These are phyloP conservation scores for Montipora cactus DNA, from an alignment of 64 coral and sea anemone genomes.

Conservation along the genomic window DNA sequence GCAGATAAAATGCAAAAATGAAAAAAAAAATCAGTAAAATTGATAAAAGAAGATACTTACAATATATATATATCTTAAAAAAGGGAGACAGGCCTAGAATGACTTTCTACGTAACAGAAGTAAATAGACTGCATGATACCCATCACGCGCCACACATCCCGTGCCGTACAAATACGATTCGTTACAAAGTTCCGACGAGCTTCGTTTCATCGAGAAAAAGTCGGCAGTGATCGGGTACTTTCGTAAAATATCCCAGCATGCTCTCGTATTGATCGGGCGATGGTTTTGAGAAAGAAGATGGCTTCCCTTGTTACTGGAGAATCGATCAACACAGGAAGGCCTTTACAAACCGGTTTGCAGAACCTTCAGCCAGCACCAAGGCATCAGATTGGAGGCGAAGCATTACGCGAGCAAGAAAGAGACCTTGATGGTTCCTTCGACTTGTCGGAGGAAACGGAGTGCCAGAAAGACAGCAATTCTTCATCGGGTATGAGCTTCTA, in stretches of 20 bases:
- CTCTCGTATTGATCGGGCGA: background rate
- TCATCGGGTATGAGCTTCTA: slow-evolving; percentile 85
- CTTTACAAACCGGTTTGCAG: slow-evolving; percentile 33
- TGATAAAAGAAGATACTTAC: no score
- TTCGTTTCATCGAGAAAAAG: background rate
- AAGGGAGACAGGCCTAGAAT: no score
- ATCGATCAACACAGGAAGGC: slow-evolving; percentile 74
- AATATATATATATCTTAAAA: no score
- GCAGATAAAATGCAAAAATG: no score
- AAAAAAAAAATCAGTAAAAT: no score
- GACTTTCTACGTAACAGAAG: no score
- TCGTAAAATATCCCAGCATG: slow-evolving; percentile 8
- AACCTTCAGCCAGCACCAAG: slow-evolving; percentile 5
- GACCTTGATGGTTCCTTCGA: slow-evolving; percentile 39
- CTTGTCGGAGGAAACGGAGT: slow-evolving; percentile 38
- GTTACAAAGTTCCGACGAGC: no score
- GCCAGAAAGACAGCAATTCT: background rate
- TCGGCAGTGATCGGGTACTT: background rate
- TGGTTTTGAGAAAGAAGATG: slow-evolving; percentile 95
- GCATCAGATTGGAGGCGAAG: slow-evolving; percentile 40
- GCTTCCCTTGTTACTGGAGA: slow-evolving; percentile 63
- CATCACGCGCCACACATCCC: no score
- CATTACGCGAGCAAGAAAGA: slow-evolving; percentile 47
- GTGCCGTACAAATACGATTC: no score
- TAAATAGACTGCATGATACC: no score